These are phyloP conservation scores for Rhinoraja longicauda DNA, from an alignment of 2,797 vertebrate genomes.

Conservation along the genomic window DNA sequence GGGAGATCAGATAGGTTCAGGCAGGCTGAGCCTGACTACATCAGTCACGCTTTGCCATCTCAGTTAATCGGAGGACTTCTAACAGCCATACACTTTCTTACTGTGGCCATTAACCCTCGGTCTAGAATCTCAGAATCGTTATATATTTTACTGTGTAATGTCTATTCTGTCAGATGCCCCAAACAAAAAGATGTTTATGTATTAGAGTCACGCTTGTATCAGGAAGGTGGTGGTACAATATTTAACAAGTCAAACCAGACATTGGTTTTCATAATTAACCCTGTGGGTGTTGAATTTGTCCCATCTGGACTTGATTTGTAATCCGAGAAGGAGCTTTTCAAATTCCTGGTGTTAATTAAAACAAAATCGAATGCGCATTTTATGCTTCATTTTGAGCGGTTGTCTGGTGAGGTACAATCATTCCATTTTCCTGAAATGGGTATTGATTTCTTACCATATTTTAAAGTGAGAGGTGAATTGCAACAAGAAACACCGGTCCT, in stretches of 20 bases:
- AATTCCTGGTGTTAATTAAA: background rate
- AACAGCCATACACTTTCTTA: background rate
- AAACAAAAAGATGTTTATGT: background rate
- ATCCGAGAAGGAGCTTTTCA: background rate
- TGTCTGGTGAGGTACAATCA: too few relatives aligned
- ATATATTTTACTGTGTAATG: background rate
- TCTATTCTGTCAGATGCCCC: too few relatives aligned
- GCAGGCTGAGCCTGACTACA: too few relatives aligned
- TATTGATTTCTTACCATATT: background rate
- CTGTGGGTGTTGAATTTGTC: background rate
- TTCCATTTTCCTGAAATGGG: background rate
- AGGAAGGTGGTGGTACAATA: background rate
- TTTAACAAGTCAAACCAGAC: background rate
- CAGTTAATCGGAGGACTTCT: too few relatives aligned
- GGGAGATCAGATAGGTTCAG: too few relatives aligned
- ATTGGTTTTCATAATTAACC: background rate
- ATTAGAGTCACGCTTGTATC: background rate
- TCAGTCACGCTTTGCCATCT: background rate
- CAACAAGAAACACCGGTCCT: background rate
- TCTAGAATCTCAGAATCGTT: background rate
- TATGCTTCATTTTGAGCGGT: background rate
- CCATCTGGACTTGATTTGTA: conserved; percentile 14
- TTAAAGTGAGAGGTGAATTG: background rate
- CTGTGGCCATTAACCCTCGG: background rate
- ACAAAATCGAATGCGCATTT: background rate